Percentiles rank a stretch among this genome's conserved stretches.
These are phyloP conservation scores for Riparia riparia DNA, from an alignment of 2,113 vertebrate genomes.

Conservation along the genomic window DNA sequence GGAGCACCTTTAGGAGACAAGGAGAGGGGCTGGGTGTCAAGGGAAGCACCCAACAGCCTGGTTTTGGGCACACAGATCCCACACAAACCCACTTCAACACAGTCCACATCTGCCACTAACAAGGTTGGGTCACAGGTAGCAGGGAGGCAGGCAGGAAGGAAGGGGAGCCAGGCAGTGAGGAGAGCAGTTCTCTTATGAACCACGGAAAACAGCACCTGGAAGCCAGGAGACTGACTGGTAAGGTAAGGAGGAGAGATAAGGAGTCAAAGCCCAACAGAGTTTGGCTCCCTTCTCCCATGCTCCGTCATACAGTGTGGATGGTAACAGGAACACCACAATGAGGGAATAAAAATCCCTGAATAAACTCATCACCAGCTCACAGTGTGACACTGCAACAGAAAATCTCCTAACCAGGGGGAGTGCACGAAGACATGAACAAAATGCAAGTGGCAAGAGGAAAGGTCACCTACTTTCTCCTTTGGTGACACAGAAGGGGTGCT, in stretches of 20 bases:
- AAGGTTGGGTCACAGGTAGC: not conserved
- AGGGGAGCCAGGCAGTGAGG: not conserved
- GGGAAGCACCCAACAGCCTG: not conserved
- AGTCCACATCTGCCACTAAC: not conserved
- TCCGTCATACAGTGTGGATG: rapidly evolving
- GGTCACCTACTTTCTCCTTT: slow-evolving; percentile 14
- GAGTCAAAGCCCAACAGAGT: not conserved
- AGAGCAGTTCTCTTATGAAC: not conserved
- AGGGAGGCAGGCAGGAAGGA: not conserved
- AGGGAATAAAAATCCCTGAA: not conserved
- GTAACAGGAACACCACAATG: rapidly evolving
- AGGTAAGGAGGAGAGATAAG: not conserved
- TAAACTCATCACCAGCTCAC: not conserved
- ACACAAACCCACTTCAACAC: rapidly evolving
- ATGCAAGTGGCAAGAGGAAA: not conserved
- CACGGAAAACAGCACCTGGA: not conserved
- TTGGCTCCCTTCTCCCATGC: not conserved
- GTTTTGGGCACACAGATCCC: not conserved
- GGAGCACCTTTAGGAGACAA: slow-evolving; percentile 42
- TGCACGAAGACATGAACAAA: not conserved
- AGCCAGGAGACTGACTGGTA: not conserved
- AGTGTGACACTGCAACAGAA: not conserved
- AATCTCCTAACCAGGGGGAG: rapidly evolving
- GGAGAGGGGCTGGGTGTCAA: not conserved
- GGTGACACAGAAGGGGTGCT: rapidly evolving